Evolutionary conservation across 2,797 vertebrate genomes (phyloP), one percentile per base, ranked within the genome.

Genomic region (Numenius phaeopus): DNA sequence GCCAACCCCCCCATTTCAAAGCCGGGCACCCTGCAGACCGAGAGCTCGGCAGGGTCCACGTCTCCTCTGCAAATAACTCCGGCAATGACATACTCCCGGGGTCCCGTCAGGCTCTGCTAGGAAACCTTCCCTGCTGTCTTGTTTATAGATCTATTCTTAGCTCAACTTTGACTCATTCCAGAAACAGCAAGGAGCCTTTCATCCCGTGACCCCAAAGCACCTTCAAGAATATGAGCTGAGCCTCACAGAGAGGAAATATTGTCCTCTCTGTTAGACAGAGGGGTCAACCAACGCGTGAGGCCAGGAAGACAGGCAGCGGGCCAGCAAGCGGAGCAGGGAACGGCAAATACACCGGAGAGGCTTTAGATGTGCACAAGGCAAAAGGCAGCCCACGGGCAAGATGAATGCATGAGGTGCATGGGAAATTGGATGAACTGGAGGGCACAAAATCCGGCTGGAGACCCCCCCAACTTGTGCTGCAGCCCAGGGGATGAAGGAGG

Each of bases 111-210:
- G 72, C 62, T 94, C 89, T 89, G 72, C 29, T 59, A 69, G 78
- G 91, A 94, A 96, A 80, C 81, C 78, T 89, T 76, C 89, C 80
- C 91, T 32, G 30, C 94, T 83, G 83, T 21, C 91, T 89, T 90
- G 87, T 92, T 94, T 89, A 89, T 84, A 87, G 81, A 94, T 89
- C 94, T 95, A 91, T 97, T 96, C 95, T 92, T 79, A 91, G 96
- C 95, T 81, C 81, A 18, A 42, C 93, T 94, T 91, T 61, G 83
- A 59, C 93, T 96, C 91, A 20, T 6, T 72, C 94, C 93, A 92
- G 94, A 79, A 91, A 30, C 95, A 91, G 83, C 93, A n/a, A 75
- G 91, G 49, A 96, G 87, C 91, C 94, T 97, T 97, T 97, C 95
- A 97, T 95, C 83, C 83, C 1, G 0, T 94, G 96, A 96, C 94